A percentile compares a stretch with the other conserved stretches of the same genome.
Evolutionary conservation across 2,113 vertebrate genomes (phyloP).

Genomic region (Pelecanoides urinatrix): DNA sequence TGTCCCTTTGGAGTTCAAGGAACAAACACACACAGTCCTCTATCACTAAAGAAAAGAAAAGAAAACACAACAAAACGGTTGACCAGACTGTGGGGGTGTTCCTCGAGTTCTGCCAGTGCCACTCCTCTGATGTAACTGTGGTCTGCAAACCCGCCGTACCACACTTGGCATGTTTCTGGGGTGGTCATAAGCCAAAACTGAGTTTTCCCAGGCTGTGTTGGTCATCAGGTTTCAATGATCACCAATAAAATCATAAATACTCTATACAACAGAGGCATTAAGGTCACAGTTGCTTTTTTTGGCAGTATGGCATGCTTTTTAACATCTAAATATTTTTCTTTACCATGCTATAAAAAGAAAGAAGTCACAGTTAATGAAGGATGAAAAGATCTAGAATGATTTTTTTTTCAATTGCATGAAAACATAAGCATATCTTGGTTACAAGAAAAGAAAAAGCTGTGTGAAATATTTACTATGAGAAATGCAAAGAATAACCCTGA

Average conservation of each 20-base stretch:
- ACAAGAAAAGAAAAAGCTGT: background rate
- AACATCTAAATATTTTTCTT: background rate
- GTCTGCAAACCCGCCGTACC: background rate
- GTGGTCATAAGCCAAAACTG: background rate
- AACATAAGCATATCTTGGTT: conserved; percentile 7
- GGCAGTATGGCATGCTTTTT: background rate
- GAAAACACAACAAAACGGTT: background rate
- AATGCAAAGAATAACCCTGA: conserved; percentile 1
- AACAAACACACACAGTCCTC: background rate
- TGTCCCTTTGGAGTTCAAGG: background rate
- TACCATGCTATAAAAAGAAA: background rate
- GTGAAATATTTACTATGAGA: background rate
- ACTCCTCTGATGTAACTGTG: background rate
- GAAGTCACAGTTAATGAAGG: background rate
- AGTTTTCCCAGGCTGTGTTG: background rate
- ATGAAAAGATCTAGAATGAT: background rate
- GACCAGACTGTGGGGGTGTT: background rate
- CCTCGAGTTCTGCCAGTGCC: background rate
- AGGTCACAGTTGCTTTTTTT: background rate
- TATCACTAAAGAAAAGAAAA: background rate
- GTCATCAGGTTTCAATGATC: background rate
- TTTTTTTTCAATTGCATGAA: background rate
- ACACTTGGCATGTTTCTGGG: background rate
- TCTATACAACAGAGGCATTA: background rate
- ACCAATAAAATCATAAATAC: background rate